These are phyloP conservation scores for Orchesella flavescens DNA, from an alignment of 2,888 invertebrate species.

Conservation along the genomic window DNA sequence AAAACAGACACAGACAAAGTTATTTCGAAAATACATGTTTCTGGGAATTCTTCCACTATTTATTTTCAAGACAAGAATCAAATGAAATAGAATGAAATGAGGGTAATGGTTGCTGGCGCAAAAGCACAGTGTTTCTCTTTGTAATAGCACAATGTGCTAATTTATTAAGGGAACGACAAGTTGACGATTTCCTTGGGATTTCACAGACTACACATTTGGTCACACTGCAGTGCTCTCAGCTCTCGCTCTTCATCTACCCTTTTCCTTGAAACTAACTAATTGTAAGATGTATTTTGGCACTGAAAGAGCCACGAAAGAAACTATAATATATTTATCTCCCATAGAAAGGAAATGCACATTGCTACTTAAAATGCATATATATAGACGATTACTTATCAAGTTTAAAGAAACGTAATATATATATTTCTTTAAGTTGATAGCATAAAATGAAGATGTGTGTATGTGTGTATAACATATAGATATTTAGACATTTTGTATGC, in stretches of 20 bases:
- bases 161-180: slow-evolving; percentile 68
- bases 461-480: neutral
- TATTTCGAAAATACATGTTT: too few relatives aligned
- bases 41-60: too few relatives aligned
- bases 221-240: neutral
- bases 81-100: neutral
- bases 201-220: slow-evolving; percentile 11
- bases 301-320: neutral
- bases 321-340: neutral
- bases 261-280: neutral
- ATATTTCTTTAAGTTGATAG: neutral
- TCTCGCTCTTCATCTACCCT: neutral
- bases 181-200: slow-evolving; percentile 70
- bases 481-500: neutral
- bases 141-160: slow-evolving; percentile 41
- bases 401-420: neutral
- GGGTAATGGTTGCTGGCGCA: neutral
- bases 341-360: neutral
- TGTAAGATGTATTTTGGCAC: neutral
- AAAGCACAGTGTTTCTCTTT: neutral
- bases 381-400: too few relatives aligned
- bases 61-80: neutral
- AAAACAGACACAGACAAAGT: too few relatives aligned
- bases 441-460: neutral
- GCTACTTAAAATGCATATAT: too few relatives aligned